These are phyloP conservation scores for Esox niger DNA, from an alignment of 2,113 vertebrate genomes.

Conservation along the genomic window DNA sequence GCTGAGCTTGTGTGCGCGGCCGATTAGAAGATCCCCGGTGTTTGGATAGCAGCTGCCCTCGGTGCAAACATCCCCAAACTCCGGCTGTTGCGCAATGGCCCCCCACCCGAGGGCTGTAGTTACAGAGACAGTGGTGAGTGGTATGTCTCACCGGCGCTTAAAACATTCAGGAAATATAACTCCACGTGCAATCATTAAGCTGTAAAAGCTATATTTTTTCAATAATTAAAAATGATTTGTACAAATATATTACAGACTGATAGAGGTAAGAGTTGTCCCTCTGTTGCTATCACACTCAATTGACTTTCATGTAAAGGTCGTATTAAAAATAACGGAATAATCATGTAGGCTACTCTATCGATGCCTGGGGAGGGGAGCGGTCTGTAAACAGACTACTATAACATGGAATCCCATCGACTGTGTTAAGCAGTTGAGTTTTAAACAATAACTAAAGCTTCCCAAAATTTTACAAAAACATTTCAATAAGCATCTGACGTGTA, in stretches of 20 bases:
- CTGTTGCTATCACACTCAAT: background rate
- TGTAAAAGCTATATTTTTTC: background rate
- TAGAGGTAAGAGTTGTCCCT: background rate
- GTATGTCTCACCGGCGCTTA: background rate
- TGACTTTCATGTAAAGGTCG: background rate
- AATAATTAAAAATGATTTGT: background rate
- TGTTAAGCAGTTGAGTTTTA: background rate
- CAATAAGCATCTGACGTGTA: background rate
- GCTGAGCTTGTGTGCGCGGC: conserved; percentile 78
- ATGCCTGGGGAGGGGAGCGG: background rate
- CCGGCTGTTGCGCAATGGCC: conserved; percentile 69
- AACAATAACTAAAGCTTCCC: too few relatives aligned
- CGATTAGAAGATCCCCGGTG: conserved; percentile 91
- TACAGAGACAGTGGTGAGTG: background rate
- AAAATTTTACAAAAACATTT: background rate
- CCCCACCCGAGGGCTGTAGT: conserved; percentile 63
- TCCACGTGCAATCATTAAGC: background rate
- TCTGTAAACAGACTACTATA: conserved; percentile 1
- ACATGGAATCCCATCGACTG: background rate
- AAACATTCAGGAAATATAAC: background rate
- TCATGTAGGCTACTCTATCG: background rate
- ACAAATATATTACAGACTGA: background rate
- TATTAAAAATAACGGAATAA: background rate
- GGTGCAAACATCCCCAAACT: conserved; percentile 82
- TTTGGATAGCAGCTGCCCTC: conserved; percentile 94